phyloP scores from a whole-genome alignment of 2,888 invertebrate species.

The Hypomecis punctinalis region DNA sequence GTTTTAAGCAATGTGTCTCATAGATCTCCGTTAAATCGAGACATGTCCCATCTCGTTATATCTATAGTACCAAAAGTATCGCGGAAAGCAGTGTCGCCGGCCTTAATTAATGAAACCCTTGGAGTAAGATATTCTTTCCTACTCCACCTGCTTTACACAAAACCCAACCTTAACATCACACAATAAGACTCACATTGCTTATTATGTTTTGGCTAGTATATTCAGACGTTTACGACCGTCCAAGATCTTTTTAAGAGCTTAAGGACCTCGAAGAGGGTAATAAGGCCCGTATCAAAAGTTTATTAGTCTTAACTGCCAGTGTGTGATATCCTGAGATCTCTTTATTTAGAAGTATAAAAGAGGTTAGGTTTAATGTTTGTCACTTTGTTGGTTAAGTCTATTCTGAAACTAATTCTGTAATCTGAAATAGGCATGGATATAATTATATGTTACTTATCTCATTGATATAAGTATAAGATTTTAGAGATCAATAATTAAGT shows the following conservation, averaged over 20 bases:
- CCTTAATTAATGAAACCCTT: constrained; percentile 45
- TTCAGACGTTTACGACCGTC: constrained; percentile 37
- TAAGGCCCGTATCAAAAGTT: constrained; percentile 39
- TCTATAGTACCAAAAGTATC: constrained; percentile 21
- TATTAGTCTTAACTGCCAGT: constrained; percentile 32
- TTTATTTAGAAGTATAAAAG: constrained; percentile 16
- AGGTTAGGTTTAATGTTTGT: constrained; percentile 5
- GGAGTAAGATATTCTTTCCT: constrained; percentile 40
- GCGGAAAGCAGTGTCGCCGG: constrained; percentile 49
- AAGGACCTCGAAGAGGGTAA: constrained; percentile 35
- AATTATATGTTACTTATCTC: no score
- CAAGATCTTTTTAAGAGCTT: constrained; percentile 38
- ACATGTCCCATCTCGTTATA: no score
- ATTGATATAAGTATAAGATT: no score
- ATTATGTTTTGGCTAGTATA: constrained; percentile 13
- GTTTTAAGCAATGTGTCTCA: no score
- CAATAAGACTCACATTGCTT: constrained; percentile 30
- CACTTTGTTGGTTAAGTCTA: background rate
- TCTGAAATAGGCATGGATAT: no score
- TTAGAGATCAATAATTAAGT: no score
- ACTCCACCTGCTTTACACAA: constrained; percentile 8
- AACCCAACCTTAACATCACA: constrained; percentile 24
- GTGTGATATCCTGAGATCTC: constrained; percentile 16
- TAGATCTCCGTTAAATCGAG: no score
- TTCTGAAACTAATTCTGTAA: background rate